Percentiles rank a stretch among this genome's conserved stretches.
phyloP scores from a whole-genome alignment of 2,797 vertebrate genomes.

The Pelodytes ibericus region DNA sequence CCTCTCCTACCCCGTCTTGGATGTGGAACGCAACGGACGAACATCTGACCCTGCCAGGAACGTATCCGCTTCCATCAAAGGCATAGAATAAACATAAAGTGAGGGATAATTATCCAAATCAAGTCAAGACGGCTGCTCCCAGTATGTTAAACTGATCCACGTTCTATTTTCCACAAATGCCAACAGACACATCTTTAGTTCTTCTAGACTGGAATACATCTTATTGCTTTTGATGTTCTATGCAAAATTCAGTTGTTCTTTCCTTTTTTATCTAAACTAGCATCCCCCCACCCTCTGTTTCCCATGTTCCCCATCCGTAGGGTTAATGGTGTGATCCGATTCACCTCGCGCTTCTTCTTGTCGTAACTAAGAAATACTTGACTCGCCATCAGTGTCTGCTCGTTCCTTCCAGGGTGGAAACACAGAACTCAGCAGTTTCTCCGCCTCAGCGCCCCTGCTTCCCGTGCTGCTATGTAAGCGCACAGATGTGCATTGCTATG shows the following conservation, averaged over 20 bases:
- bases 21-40: too few relatives aligned
- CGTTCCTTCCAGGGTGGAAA: constrained; percentile 38
- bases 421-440: constrained; percentile 45
- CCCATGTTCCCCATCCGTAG: neutral
- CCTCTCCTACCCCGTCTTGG: too few relatives aligned
- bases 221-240: too few relatives aligned
- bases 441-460: constrained; percentile 36
- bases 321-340: neutral
- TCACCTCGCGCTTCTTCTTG: neutral
- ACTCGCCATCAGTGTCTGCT: constrained; percentile 42
- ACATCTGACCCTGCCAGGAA: too few relatives aligned
- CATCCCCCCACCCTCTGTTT: neutral
- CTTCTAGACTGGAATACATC: too few relatives aligned
- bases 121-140: too few relatives aligned
- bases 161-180: too few relatives aligned
- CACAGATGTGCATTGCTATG: constrained; percentile 53
- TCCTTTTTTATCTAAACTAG: neutral
- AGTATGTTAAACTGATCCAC: too few relatives aligned
- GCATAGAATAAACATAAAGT: too few relatives aligned
- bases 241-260: neutral
- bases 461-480: constrained; percentile 31
- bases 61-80: too few relatives aligned
- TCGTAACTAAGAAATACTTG: constrained; percentile 35
- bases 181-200: too few relatives aligned
- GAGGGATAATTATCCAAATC: too few relatives aligned